These are phyloP conservation scores for Numenius arquata DNA, from an alignment of 2,113 vertebrate genomes.

Conservation along the genomic window DNA sequence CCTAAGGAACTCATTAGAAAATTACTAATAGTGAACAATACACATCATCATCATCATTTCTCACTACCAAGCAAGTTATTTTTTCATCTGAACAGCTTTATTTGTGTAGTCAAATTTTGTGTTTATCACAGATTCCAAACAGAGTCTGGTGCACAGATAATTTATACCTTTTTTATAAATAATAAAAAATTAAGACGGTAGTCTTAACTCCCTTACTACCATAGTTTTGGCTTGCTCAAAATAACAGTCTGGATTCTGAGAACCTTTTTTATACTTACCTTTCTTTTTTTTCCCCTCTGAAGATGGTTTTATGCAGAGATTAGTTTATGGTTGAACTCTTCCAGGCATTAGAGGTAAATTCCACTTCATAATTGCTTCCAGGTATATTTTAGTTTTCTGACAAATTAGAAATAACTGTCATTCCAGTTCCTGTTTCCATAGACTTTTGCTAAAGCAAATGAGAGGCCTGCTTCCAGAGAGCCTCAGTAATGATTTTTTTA, in stretches of 20 bases:
- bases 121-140: background rate
- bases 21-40: background rate
- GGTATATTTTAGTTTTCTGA: background rate
- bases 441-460: background rate
- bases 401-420: background rate
- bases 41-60: background rate
- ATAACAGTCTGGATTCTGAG: background rate
- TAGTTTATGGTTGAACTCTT: background rate
- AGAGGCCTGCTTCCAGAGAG: background rate
- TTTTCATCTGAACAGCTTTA: background rate
- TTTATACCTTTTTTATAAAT: background rate
- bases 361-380: background rate
- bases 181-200: fast-evolving
- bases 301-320: background rate
- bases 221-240: background rate
- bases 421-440: background rate
- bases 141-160: background rate
- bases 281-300: background rate
- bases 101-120: background rate
- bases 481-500: background rate
- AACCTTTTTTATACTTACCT: background rate
- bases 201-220: background rate
- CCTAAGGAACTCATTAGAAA: background rate
- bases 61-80: background rate
- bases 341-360: background rate